Conservation (phyloP, 1,140 invertebrate genomes). For the Drosophila equinoxialis region DNA sequence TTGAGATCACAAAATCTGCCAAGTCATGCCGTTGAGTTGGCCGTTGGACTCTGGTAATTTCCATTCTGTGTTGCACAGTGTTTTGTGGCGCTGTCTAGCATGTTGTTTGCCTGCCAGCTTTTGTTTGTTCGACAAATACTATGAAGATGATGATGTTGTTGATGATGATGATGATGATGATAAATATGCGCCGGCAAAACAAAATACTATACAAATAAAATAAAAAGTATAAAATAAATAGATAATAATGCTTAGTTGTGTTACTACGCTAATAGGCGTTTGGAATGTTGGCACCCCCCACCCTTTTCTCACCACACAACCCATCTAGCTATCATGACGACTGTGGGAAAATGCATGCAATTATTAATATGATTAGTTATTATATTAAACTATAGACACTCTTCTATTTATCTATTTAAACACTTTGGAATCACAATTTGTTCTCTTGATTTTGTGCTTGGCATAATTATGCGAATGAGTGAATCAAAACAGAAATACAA, state of each 20-base stretch:
- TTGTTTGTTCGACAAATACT: conserved; percentile 55
- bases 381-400: background rate
- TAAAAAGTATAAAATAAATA: conserved; percentile 25
- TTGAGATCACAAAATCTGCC: background rate
- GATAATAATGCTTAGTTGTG: conserved; percentile 24
- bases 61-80: conserved; percentile 9
- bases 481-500: background rate
- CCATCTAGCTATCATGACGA: conserved; percentile 9
- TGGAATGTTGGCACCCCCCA: background rate
- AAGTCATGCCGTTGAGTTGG: conserved; percentile 1
- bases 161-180: conserved; percentile 29
- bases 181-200: conserved; percentile 56
- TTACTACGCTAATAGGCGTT: conserved; percentile 17
- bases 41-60: background rate
- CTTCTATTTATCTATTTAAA: background rate
- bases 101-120: conserved; percentile 49
- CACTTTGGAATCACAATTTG: background rate
- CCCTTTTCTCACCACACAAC: background rate
- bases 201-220: conserved; percentile 36
- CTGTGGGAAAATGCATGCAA: conserved; percentile 41
- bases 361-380: conserved; percentile 22
- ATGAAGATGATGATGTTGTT: too few relatives aligned
- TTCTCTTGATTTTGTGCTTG: background rate
- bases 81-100: conserved; percentile 29
- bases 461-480: conserved; percentile 16